These are phyloP conservation scores for Spinus olivaceus DNA, from an alignment of 2,797 vertebrate genomes.

Conservation along the genomic window DNA sequence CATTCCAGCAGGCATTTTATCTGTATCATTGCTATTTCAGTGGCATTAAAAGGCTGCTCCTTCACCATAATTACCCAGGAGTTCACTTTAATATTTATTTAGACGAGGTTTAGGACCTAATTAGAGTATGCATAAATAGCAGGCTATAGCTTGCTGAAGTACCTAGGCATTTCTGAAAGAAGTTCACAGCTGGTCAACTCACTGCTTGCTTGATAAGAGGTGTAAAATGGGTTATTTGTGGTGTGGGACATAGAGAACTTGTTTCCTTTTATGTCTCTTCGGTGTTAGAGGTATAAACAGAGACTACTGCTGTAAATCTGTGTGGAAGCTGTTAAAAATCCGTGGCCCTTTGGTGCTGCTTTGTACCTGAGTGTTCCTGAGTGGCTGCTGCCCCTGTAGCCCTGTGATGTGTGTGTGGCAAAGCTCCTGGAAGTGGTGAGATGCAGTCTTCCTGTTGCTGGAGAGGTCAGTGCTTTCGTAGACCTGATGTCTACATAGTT, in stretches of 20 bases:
- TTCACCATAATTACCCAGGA: not conserved
- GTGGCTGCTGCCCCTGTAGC: not conserved
- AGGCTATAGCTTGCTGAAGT: not conserved
- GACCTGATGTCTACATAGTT: not conserved
- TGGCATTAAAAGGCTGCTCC: not conserved
- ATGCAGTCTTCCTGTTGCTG: not conserved
- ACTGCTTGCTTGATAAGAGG: not conserved
- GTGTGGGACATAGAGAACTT: not conserved
- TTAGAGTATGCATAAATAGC: not conserved
- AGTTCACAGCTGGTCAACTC: not conserved
- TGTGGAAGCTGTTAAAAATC: not conserved
- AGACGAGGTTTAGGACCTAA: not conserved
- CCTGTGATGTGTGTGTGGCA: not conserved
- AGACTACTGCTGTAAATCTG: not conserved
- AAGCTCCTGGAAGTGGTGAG: not conserved
- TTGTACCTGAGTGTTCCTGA: not conserved
- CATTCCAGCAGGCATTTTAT: not conserved
- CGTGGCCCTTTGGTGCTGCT: not conserved
- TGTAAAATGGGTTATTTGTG: not conserved
- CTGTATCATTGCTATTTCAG: not conserved
- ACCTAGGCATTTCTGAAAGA: not conserved
- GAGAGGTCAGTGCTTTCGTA: fast-evolving
- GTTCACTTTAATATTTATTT: not conserved
- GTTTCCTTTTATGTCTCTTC: not conserved
- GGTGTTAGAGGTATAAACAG: not conserved